Conservation (phyloP, 2,113 vertebrate genomes). For the Hymenochirus boettgeri region DNA sequence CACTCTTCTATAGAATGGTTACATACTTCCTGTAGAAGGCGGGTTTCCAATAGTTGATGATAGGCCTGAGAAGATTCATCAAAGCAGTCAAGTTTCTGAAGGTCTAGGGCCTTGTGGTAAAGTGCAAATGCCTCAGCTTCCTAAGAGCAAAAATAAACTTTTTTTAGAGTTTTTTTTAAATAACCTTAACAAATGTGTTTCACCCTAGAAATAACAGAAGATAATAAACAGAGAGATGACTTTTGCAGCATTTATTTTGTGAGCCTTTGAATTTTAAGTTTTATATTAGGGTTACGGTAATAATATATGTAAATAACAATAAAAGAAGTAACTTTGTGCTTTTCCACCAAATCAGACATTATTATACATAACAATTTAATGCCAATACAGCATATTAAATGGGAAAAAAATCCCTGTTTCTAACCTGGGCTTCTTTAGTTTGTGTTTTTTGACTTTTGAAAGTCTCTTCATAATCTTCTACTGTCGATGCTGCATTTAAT, state of each 20-base stretch:
- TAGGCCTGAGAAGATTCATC: conserved; percentile 93
- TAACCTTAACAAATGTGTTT: too few species aligned
- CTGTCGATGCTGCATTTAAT: conserved; percentile 80
- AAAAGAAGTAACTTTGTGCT: too few species aligned
- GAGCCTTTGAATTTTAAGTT: too few species aligned
- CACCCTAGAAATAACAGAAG: too few species aligned
- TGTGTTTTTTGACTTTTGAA: conserved; percentile 82
- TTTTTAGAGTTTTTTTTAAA: too few species aligned
- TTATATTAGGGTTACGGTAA: too few species aligned
- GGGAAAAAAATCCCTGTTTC: not conserved
- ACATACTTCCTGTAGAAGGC: conserved; percentile 87
- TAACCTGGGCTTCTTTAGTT: conserved; percentile 94
- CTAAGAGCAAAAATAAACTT: too few species aligned
- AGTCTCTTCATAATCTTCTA: conserved; percentile 82
- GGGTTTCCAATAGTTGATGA: conserved; percentile 88
- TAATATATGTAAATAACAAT: too few species aligned
- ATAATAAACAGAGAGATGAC: too few species aligned
- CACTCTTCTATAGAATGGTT: too few species aligned
- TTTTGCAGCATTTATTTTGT: too few species aligned
- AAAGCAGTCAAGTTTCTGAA: conserved; percentile 93
- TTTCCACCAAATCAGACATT: too few species aligned
- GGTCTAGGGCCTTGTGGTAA: conserved; percentile 93
- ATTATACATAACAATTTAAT: not conserved
- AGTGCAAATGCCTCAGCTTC: conserved; percentile 96
- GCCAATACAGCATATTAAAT: not conserved